phyloP scores from a whole-genome alignment of 92 coral and sea anemone genomes.

The Micromussa lordhowensis region DNA sequence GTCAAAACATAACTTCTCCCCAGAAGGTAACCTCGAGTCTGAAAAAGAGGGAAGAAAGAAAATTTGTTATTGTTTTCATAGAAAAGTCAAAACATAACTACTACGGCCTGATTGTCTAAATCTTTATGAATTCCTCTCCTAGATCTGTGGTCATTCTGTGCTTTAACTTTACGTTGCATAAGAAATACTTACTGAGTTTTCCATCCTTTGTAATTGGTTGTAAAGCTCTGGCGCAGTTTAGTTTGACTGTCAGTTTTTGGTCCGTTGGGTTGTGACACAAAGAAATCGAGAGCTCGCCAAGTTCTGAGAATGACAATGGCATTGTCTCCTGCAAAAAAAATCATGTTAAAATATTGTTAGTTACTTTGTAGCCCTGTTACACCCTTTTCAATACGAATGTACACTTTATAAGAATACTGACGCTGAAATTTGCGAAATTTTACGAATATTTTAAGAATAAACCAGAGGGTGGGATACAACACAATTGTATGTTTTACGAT shows the following conservation, averaged over 20 bases:
- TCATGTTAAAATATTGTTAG: not conserved
- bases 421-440: too few relatives aligned
- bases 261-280: constrained; percentile 95
- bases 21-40: constrained; percentile 83
- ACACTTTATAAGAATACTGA: too few relatives aligned
- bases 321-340: constrained; percentile 12
- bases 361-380: not conserved
- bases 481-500: too few relatives aligned
- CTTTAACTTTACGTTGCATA: not conserved
- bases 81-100: too few relatives aligned
- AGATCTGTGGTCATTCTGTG: not conserved
- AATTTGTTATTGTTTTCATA: too few relatives aligned
- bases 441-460: too few relatives aligned
- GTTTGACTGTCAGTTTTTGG: constrained; percentile 75
- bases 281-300: constrained; percentile 84
- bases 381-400: too few relatives aligned
- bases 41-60: not conserved
- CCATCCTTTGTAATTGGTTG: constrained; percentile 30
- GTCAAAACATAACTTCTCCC: constrained; percentile 27
- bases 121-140: too few relatives aligned
- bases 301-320: constrained; percentile 24
- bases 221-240: constrained; percentile 79
- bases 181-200: constrained; percentile 11
- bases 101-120: too few relatives aligned
- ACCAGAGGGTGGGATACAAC: too few relatives aligned